phyloP scores from a whole-genome alignment of 2,888 invertebrate species.

The Ornithoptera alexandrae region DNA sequence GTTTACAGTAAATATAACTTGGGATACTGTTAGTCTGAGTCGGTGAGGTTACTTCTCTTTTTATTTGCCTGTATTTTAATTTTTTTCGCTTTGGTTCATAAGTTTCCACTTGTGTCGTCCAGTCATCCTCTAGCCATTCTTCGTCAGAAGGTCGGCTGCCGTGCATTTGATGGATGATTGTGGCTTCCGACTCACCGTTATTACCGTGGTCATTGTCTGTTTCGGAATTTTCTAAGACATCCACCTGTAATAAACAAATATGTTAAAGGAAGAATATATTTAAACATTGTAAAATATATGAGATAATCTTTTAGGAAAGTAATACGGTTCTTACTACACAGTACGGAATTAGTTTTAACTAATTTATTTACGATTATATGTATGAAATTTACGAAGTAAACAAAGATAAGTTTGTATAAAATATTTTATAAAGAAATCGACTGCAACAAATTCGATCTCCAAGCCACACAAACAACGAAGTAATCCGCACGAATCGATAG shows the following conservation, averaged over 20 bases:
- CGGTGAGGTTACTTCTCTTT: conserved; percentile 61
- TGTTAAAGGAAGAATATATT: not conserved
- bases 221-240: conserved; percentile 55
- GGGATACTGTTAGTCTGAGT: conserved; percentile 34
- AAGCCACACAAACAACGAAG: conserved; percentile 27
- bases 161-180: conserved; percentile 61
- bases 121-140: conserved; percentile 71
- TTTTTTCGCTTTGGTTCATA: conserved; percentile 57
- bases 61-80: conserved; percentile 56
- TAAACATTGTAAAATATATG: too few relatives aligned
- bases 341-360: too few relatives aligned
- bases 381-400: too few relatives aligned
- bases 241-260: conserved; percentile 49
- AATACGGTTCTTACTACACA: too few relatives aligned
- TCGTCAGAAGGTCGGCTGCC: conserved; percentile 56
- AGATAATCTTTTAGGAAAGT: too few relatives aligned
- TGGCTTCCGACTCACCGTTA: conserved; percentile 49
- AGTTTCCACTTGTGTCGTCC: conserved; percentile 54
- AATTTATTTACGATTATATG: too few relatives aligned
- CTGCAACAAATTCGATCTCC: conserved; percentile 22
- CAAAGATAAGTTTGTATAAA: not conserved
- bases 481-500: conserved; percentile 33
- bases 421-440: conserved; percentile 33
- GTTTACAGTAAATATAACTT: conserved; percentile 31
- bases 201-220: conserved; percentile 41